phyloP scores from a whole-genome alignment of 2,113 vertebrate genomes.

The Semicossyphus pulcher region DNA sequence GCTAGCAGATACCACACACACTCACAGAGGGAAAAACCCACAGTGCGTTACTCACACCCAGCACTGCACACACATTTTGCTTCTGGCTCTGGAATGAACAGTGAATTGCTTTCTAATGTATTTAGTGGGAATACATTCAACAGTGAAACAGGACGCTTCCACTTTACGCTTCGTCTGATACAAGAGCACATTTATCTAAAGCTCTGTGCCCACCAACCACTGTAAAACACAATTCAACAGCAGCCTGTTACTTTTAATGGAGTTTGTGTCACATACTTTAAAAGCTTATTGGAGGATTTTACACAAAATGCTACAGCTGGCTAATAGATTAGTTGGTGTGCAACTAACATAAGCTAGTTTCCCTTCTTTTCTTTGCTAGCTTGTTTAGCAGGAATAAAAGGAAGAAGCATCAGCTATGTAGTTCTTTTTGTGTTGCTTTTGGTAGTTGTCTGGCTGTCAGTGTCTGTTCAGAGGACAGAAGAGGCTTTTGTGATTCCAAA shows the following conservation, averaged over 20 bases:
- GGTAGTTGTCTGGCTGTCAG: too few species aligned
- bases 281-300: background rate
- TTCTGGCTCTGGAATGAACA: conserved; percentile 47
- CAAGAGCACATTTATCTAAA: conserved; percentile 27
- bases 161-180: conserved; percentile 23
- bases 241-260: conserved; percentile 11
- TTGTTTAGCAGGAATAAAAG: too few species aligned
- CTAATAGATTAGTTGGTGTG: too few species aligned
- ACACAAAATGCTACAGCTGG: too few species aligned
- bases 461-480: too few species aligned
- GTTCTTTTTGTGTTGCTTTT: too few species aligned
- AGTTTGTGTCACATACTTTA: conserved; percentile 15
- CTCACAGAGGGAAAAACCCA: background rate
- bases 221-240: conserved; percentile 14
- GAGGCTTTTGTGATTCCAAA: too few species aligned
- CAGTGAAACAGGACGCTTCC: conserved; percentile 45
- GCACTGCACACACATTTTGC: conserved; percentile 24
- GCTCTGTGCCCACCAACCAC: conserved; percentile 9
- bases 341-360: too few species aligned
- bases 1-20: background rate
- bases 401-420: too few species aligned
- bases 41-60: conserved; percentile 17
- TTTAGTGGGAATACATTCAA: conserved; percentile 51
- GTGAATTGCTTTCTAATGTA: conserved; percentile 58
- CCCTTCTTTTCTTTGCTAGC: too few species aligned